Conservation (phyloP, 2,888 invertebrate species). For the Spodoptera picta region DNA sequence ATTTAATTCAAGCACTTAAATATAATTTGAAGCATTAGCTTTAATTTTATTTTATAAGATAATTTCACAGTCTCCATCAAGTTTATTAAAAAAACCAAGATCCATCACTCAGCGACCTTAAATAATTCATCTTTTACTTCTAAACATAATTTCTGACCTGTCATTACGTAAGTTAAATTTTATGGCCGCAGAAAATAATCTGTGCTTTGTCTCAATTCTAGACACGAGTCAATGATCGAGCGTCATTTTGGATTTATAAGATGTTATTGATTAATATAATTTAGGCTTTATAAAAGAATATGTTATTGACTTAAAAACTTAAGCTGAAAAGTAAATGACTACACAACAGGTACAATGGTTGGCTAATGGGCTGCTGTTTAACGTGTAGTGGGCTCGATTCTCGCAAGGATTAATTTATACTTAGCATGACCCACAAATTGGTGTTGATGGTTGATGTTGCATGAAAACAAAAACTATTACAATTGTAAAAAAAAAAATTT, state of each 20-base stretch:
- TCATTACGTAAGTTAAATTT: slow-evolving; percentile 12
- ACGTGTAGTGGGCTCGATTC: no score
- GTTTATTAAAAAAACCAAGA: slow-evolving; percentile 1
- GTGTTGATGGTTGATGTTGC: no score
- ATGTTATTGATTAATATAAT: slow-evolving; percentile 26
- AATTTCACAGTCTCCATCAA: slow-evolving; percentile 1
- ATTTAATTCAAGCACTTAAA: no score
- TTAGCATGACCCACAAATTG: no score
- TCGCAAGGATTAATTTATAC: no score
- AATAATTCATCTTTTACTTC: slow-evolving; percentile 14
- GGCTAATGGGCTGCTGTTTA: no score
- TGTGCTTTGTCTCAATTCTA: slow-evolving; percentile 22
- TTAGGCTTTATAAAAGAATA: no score
- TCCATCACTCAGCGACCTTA: slow-evolving; percentile 7
- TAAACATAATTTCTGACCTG: slow-evolving; percentile 21
- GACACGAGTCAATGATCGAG: slow-evolving; percentile 30
- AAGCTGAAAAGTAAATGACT: no score
- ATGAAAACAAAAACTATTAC: no score
- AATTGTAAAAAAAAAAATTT: no score
- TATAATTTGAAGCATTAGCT: neutral
- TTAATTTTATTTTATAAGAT: neutral
- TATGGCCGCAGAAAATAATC: slow-evolving; percentile 36
- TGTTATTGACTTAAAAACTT: no score
- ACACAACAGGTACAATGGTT: no score
- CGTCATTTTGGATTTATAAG: slow-evolving; percentile 33